Base-by-base conservation (phyloP, 2,888 invertebrate species). In the Stomorhina lunata region DNA sequence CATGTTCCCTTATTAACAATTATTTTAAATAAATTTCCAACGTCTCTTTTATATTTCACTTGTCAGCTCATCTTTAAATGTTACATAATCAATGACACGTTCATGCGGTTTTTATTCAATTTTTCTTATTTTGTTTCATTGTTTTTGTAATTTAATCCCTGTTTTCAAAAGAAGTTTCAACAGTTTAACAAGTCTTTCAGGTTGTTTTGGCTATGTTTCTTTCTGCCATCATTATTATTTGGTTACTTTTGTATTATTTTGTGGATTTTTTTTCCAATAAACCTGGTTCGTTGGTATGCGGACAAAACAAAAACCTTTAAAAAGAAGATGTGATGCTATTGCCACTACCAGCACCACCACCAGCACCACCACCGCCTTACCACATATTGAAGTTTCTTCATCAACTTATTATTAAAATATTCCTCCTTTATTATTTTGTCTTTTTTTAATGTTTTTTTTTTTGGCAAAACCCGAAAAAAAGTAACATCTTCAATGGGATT, bases 21-120 rank as follows among this genome's bases (percentile, higher is more conserved):
- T 66, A 25, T 55, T 45, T 29, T 22, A 48, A 45, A 76, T 43
- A 17, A 22, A 50, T 29, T 48, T 34, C 20, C 45, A 17, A 53
- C 20, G 29, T 63, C 10, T 17, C 40, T 37, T 63, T 53, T 17
- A 4, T n/a, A 12, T 61, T 29, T 25, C 1, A 3, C 0, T 9
- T 7, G 9, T 37, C 32, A 48, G 55, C 15, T 55, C 43, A 55
- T 37, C n/a, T 12, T 17, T 20, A 12, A 55, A 65, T 27, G 34
- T 81, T 81, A 81, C 78, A 69, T 81, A 81, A 81, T 73, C 78
- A 73, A 50, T 78, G 77, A 81, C 63, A 69, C 73, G 78, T 78
- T 61, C 37, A 27, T 63, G 71, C 63, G 61, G 61, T 69, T 77
- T 75, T 61, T 59, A 61, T 29, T 61, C 61, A 53, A 61, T n/a